Evolutionary conservation across 1,140 invertebrate species (phyloP).

Genomic region (Microplitis mediator): DNA sequence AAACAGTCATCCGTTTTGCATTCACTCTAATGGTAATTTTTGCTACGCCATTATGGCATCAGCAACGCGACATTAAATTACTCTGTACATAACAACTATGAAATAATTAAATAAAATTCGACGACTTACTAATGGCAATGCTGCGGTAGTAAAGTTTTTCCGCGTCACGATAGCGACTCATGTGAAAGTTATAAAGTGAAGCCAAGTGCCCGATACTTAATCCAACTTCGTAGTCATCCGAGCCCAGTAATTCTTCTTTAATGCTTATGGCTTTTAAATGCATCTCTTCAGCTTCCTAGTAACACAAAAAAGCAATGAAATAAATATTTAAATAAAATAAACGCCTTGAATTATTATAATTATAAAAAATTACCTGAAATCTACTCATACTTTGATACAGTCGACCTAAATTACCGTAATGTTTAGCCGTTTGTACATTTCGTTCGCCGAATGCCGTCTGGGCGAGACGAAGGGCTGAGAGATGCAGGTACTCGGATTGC

Average conservation of each 20-base stretch:
- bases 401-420: slow-evolving; percentile 90
- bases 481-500: slow-evolving; percentile 83
- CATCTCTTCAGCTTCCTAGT: slow-evolving; percentile 84
- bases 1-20: no score
- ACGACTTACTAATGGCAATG: slow-evolving; percentile 80
- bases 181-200: slow-evolving; percentile 93
- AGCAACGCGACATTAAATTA: no score
- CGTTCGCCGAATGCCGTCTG: slow-evolving; percentile 84
- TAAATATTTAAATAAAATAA: not conserved
- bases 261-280: slow-evolving; percentile 89
- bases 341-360: not conserved
- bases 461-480: slow-evolving; percentile 77
- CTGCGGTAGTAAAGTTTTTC: slow-evolving; percentile 85
- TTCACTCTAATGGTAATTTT: no score
- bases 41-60: no score
- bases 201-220: slow-evolving; percentile 90
- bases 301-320: slow-evolving; percentile 28
- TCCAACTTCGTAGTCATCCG: slow-evolving; percentile 90
- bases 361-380: slow-evolving; percentile 67
- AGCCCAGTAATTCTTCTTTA: slow-evolving; percentile 84
- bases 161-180: slow-evolving; percentile 83
- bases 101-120: not conserved
- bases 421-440: slow-evolving; percentile 93
- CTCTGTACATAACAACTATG: not conserved
- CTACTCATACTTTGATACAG: slow-evolving; percentile 92